Base-by-base conservation (phyloP, 2,888 invertebrate species). In the Agrochola macilenta region DNA sequence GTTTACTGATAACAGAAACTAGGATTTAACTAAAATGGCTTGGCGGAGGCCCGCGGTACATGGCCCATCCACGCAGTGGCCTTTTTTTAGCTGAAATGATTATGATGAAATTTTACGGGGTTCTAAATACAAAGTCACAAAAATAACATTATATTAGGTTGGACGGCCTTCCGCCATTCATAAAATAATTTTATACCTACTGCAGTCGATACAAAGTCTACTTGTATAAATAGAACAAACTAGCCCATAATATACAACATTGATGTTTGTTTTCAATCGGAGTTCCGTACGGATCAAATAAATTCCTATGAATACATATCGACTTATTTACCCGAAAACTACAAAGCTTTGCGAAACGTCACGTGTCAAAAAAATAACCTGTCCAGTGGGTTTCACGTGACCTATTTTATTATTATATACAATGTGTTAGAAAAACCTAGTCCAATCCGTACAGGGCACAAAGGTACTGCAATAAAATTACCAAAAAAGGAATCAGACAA, bases 251-350 rank as follows among this genome's bases (percentile, higher is more conserved):
- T 58, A 69, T 49, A 75, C 7, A 79, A 63, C 23, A 69, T 74
- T 71, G 20, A 64, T 65, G 60, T 78, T 71, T 61, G 30, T 71
- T 79, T 84, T 65, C 39, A 71, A 85, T 77, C 58, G 49, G 35
- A 73, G 52, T 81, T 71, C 43, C n/a, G 52, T 54, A 1, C 14
- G 69, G 65, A 77, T 81, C 82, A 79, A 84, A 81, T 76, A 84
- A 75, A 76, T 71, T 26, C 70, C 60, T 69, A 77, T 87, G 80
- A 85, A 87, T 86, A 87, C 52, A 87, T 80, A 80, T 80, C 65
- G 63, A 71, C 57, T 71, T 70, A 72, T 85, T 87, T 80, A 58
- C 52, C 68, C 58, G 46, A 60, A 69, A 65, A 77, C 52, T 66
- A 72, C 81, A 75, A 83, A 86, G 70, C 20, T 17, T 57, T 39